Conservation (phyloP, 2,113 vertebrate species). For the Sander vitreus region DNA sequence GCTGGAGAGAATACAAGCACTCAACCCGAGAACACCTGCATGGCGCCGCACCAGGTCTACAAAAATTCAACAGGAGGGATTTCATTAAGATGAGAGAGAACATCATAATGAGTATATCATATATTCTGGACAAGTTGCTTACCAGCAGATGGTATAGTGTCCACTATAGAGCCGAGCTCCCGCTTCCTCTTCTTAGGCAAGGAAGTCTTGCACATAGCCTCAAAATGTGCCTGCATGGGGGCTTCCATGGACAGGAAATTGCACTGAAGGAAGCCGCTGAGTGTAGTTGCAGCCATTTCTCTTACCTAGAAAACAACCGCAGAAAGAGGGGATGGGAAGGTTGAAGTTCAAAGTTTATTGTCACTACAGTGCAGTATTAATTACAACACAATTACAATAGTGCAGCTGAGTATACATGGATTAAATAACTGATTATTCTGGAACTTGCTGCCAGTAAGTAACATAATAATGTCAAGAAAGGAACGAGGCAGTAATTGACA, state of each 20-base stretch:
- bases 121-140: constrained; percentile 13
- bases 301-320: constrained; percentile 85
- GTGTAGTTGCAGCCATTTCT: constrained; percentile 97
- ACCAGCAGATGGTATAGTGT: constrained; percentile 94
- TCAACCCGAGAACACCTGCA: constrained; percentile 96
- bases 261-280: constrained; percentile 96
- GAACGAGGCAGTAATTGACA: background rate
- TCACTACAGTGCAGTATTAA: background rate
- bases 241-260: constrained; percentile 93
- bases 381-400: background rate
- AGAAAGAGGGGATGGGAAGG: background rate
- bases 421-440: constrained; percentile 1
- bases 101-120: background rate
- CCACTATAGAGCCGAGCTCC: constrained; percentile 86
- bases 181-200: constrained; percentile 93
- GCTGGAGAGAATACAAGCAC: constrained; percentile 95
- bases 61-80: constrained; percentile 25
- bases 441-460: background rate
- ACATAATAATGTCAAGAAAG: background rate
- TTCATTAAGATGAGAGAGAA: constrained; percentile 9
- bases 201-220: constrained; percentile 94
- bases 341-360: background rate
- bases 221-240: constrained; percentile 94
- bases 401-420: background rate
- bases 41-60: constrained; percentile 94